phyloP scores from a whole-genome alignment of 2,888 invertebrate genomes.

The Eupithecia pulchellata region DNA sequence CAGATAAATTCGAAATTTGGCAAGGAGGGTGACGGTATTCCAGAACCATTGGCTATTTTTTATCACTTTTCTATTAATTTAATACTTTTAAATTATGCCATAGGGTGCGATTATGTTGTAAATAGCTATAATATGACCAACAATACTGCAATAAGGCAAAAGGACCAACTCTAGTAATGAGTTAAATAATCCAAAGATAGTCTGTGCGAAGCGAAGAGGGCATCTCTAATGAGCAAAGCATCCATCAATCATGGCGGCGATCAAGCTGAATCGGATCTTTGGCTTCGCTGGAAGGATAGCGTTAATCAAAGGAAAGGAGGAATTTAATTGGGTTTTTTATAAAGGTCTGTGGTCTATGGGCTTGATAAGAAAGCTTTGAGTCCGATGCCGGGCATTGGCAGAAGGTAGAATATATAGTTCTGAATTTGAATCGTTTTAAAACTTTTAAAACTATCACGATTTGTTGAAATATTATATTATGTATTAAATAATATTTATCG shows the following conservation, averaged over 20 bases:
- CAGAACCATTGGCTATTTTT: no score
- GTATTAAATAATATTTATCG: no score
- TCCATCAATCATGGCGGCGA: conserved; percentile 78
- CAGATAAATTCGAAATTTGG: no score
- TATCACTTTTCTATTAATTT: no score
- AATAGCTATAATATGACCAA: not conserved
- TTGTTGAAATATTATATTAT: no score
- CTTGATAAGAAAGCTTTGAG: not conserved
- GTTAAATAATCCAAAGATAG: not conserved
- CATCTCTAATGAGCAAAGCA: conserved; percentile 58
- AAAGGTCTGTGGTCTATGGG: not conserved
- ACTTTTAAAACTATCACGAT: no score
- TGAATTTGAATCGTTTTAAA: not conserved
- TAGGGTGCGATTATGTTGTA: no score
- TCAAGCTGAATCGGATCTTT: conserved; percentile 58
- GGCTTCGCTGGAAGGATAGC: conserved; percentile 71
- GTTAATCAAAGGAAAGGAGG: conserved; percentile 68
- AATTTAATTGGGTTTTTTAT: conserved; percentile 44
- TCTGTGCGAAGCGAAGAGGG: not conserved
- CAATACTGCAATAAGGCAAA: not conserved
- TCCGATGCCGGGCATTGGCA: not conserved
- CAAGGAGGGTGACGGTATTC: no score
- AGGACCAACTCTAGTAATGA: not conserved
- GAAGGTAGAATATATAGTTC: not conserved
- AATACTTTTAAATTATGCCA: not conserved